Conservation (phyloP, 2,888 invertebrate genomes). For the Nomada hirtipes region DNA sequence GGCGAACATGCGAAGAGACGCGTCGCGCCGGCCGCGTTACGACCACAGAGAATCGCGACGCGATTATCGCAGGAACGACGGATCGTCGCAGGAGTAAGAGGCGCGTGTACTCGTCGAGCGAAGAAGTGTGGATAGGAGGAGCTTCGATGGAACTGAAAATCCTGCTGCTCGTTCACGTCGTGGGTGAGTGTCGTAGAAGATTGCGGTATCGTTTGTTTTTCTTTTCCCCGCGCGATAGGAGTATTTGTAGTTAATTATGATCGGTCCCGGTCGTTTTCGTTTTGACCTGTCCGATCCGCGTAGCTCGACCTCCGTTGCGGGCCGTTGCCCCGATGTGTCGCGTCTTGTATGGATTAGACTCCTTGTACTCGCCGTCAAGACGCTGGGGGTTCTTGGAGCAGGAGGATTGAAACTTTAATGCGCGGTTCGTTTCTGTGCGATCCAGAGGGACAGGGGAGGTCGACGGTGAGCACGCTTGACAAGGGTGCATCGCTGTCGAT, state of each 20-base stretch:
- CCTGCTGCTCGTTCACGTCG: conserved; percentile 73
- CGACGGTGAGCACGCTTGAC: not conserved
- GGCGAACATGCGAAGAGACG: conserved; percentile 71
- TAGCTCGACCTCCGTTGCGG: conserved; percentile 34
- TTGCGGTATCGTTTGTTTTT: not conserved
- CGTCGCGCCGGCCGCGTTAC: conserved; percentile 59
- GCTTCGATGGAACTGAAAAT: conserved; percentile 79
- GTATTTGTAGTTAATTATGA: not conserved
- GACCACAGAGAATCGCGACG: conserved; percentile 43
- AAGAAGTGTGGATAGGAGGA: conserved; percentile 32
- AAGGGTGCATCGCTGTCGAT: not conserved
- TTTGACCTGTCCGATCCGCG: conserved; percentile 13
- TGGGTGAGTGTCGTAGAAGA: conserved; percentile 59
- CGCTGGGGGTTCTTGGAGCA: not conserved
- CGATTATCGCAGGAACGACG: conserved; percentile 33
- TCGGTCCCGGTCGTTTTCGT: not conserved
- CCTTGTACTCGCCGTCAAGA: conserved; percentile 29
- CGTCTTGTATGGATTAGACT: conserved; percentile 54
- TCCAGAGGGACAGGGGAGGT: no score
- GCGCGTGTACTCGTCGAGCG: conserved; percentile 1
- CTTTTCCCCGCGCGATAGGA: not conserved
- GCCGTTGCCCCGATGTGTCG: conserved; percentile 49
- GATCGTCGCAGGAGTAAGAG: conserved; percentile 18
- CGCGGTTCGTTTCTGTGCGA: not conserved
- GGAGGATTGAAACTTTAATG: not conserved